These are phyloP conservation scores for Venturia canescens DNA, from an alignment of 1,140 invertebrate genomes.

Conservation along the genomic window DNA sequence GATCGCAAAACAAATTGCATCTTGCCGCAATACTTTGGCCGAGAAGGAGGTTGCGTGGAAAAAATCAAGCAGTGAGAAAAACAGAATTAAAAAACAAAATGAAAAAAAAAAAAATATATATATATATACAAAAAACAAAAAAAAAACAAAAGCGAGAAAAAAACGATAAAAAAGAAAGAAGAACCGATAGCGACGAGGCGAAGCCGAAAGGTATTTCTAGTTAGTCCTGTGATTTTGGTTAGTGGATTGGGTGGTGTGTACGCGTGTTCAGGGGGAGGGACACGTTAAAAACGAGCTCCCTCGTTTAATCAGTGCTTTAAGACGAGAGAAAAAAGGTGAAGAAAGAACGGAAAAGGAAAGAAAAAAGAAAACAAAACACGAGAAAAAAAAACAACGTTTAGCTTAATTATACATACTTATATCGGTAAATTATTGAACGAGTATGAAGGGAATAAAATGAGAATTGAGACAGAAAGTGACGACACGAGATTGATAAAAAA, in stretches of 20 bases:
- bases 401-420: slow-evolving; percentile 54
- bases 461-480: neutral
- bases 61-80: neutral
- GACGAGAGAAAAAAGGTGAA: slow-evolving; percentile 60
- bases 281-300: slow-evolving; percentile 75
- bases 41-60: neutral
- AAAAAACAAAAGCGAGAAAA: neutral
- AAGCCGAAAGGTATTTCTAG: slow-evolving; percentile 71
- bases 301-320: slow-evolving; percentile 78
- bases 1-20: neutral
- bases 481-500: slow-evolving; percentile 38
- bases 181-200: slow-evolving; percentile 57
- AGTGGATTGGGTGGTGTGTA: slow-evolving; percentile 68
- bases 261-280: slow-evolving; percentile 72
- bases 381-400: slow-evolving; percentile 66
- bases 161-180: slow-evolving; percentile 8
- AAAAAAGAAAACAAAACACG: neutral
- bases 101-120: no score
- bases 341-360: slow-evolving; percentile 26
- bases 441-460: slow-evolving; percentile 11
- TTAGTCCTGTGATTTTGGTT: slow-evolving; percentile 77
- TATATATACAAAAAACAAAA: no score
- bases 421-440: slow-evolving; percentile 53
- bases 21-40: neutral
- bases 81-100: neutral